Percentiles rank a stretch among this genome's conserved stretches.
These are phyloP conservation scores for Pelmatolapia mariae DNA, from an alignment of 2,113 vertebrate species.

Conservation along the genomic window DNA sequence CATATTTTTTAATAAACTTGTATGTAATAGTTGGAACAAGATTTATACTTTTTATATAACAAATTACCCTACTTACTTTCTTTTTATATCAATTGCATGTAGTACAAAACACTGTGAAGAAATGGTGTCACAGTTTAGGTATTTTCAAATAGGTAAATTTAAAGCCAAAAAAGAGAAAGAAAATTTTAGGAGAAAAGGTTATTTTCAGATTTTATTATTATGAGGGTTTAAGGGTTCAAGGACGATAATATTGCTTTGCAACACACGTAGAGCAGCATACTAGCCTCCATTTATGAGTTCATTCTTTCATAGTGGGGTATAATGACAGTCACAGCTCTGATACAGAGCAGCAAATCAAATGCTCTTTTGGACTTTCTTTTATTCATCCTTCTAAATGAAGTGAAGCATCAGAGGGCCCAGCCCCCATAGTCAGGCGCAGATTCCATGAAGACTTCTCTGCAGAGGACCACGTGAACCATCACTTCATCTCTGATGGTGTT, in stretches of 20 bases:
- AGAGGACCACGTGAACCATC: background rate
- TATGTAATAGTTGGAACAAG: background rate
- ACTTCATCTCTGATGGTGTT: background rate
- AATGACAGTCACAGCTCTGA: background rate
- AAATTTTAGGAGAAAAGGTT: background rate
- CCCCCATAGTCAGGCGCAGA: background rate
- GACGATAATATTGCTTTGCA: background rate
- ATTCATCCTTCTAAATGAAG: background rate
- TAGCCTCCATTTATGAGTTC: background rate
- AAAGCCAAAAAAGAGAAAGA: background rate
- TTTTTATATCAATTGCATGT: background rate
- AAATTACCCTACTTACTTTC: background rate
- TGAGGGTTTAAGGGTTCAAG: background rate
- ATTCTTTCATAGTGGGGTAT: background rate
- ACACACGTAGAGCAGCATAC: background rate
- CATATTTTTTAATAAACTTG: background rate
- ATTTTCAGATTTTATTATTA: background rate
- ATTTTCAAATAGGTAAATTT: background rate
- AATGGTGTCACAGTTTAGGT: background rate
- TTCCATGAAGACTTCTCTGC: background rate
- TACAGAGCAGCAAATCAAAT: background rate
- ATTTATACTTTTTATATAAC: background rate
- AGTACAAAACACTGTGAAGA: background rate
- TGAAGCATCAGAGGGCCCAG: background rate
- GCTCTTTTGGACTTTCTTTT: background rate